phyloP scores from a whole-genome alignment of 2,797 vertebrate species.

The Peromyscus attwateri region DNA sequence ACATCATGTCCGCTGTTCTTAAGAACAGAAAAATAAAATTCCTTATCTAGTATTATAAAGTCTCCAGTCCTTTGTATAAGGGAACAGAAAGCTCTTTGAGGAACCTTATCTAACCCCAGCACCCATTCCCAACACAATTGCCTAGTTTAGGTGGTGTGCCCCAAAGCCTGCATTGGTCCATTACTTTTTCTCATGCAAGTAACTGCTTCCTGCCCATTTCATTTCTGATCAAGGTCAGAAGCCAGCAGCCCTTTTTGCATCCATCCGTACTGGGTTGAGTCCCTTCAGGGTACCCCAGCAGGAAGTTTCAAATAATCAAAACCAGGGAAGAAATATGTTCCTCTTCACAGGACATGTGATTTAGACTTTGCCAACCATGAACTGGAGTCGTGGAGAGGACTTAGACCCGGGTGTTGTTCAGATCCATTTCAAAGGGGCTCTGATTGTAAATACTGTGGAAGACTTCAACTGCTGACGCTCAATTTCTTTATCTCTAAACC shows the following conservation, averaged over 20 bases:
- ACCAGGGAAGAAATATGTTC: not conserved
- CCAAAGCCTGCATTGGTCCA: not conserved
- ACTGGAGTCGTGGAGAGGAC: not conserved
- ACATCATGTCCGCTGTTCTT: not conserved
- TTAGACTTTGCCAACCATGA: not conserved
- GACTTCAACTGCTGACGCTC: not conserved
- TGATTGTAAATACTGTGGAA: not conserved
- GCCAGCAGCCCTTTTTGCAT: not conserved
- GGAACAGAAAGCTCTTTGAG: not conserved
- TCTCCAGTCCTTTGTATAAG: slow-evolving; percentile 22
- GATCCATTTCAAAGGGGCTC: not conserved
- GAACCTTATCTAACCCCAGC: not conserved
- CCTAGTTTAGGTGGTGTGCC: not conserved
- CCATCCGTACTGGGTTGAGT: not conserved
- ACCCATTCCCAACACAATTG: not conserved
- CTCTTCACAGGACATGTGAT: not conserved
- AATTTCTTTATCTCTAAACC: slow-evolving; percentile 8
- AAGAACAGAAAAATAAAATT: slow-evolving; percentile 58
- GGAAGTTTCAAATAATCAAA: slow-evolving; percentile 50
- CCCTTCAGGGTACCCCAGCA: not conserved
- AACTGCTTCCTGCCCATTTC: not conserved
- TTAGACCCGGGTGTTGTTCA: not conserved
- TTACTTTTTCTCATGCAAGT: not conserved
- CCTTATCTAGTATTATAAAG: not conserved
- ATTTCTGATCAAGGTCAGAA: not conserved